Base-by-base conservation (phyloP, 2,113 vertebrate genomes). In the Sapajus apella region DNA sequence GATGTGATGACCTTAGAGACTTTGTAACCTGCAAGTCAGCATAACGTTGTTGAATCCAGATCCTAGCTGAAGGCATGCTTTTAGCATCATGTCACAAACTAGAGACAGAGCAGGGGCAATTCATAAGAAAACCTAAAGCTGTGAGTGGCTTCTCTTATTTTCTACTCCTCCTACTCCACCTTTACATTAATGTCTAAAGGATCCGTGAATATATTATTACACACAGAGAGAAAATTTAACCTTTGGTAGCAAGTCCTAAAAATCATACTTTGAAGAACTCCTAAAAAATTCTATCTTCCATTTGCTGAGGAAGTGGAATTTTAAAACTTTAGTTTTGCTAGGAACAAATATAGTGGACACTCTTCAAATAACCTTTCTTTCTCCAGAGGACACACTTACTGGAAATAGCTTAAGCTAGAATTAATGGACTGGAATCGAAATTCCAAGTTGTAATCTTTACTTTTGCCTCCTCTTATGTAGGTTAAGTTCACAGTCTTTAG, bases 1-100 rank as follows among this genome's bases (percentile, higher is more conserved):
- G 93, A 98, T 98, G 97, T 97, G 97, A 97, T 97, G 98, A 98
- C 97, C 96, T 97, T 98, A 96, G 96, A 97, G 95, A 93, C 95
- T 98, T 95, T 91, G 90, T 83, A 96, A 93, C 96, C 93, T 98
- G 97, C 98, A 97, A 98, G 98, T 98, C 98, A 98, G 98, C 98
- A 97, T 97, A 96, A 97, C 87, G 95, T 98, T 98, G 98, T 96
- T 97, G 97, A 97, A 98, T 98, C 97, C 93, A 98, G 98, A 97
- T 98, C 88, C 96, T 96, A 95, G 96, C 98, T 97, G 95, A 98
- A 94, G 70, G 37, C 95, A 94, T 94, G 86, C 91, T 92, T 87
- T 88, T 98, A 93, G 81, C 84, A 95, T 97, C 93, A 94, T 97
- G 97, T 97, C 96, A 92, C 96, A 94, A 64, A 88, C 84, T 90